Evolutionary conservation across 2,797 vertebrate genomes (phyloP).

Genomic region (Parambassis ranga): DNA sequence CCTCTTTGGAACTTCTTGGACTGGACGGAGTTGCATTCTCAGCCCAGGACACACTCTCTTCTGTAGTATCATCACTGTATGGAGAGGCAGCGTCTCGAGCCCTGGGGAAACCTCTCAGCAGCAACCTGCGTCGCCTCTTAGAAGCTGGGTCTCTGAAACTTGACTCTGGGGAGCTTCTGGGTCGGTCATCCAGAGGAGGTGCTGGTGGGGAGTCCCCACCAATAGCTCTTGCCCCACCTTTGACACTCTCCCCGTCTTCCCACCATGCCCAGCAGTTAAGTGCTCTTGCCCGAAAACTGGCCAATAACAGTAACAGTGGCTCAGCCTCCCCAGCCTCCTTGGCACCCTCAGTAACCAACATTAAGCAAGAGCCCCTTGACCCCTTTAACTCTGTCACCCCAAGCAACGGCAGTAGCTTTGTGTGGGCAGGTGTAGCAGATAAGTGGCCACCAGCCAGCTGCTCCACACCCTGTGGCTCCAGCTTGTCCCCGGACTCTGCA

Average conservation of each 20-base stretch:
- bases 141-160: conserved; percentile 95
- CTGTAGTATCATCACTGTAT: conserved; percentile 89
- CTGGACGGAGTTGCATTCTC: conserved; percentile 84
- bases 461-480: conserved; percentile 82
- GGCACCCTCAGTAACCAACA: conserved; percentile 68
- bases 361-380: conserved; percentile 93
- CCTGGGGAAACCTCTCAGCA: conserved; percentile 93
- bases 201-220: conserved; percentile 84
- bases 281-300: conserved; percentile 95
- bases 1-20: conserved; percentile 88
- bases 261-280: conserved; percentile 98
- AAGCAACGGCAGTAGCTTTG: conserved; percentile 85
- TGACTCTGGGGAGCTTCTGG: conserved; percentile 80
- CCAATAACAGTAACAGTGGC: conserved; percentile 81
- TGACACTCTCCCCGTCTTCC: conserved; percentile 91
- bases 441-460: conserved; percentile 93
- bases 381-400: conserved; percentile 85
- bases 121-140: conserved; percentile 93
- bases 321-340: conserved; percentile 81
- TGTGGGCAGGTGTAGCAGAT: conserved; percentile 92
- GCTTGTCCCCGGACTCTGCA: conserved; percentile 95
- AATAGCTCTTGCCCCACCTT: conserved; percentile 79
- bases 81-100: conserved; percentile 87
- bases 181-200: conserved; percentile 70
- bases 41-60: conserved; percentile 90